Evolutionary conservation across 92 coral and sea anemone species (phyloP).

Genomic region (Zoanthus gigantus): DNA sequence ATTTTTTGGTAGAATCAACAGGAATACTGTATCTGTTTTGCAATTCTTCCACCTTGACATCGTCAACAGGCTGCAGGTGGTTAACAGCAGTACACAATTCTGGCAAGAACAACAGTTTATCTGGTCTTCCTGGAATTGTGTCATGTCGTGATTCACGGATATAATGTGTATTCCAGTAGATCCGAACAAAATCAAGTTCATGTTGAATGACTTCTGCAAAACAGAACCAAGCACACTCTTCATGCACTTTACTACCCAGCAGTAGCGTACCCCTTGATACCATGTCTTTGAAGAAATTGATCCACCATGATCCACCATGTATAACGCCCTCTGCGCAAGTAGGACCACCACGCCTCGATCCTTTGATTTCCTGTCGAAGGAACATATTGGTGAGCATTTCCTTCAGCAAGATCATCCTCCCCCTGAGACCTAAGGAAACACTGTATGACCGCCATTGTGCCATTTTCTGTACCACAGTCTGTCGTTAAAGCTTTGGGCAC

Average conservation of each 20-base stretch:
- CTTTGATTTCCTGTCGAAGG: constrained; percentile 75
- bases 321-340: constrained; percentile 53
- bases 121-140: constrained; percentile 28
- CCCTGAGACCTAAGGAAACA: constrained; percentile 49
- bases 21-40: neutral
- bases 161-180: constrained; percentile 21
- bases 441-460: constrained; percentile 14
- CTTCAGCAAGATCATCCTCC: constrained; percentile 55
- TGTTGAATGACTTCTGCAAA: constrained; percentile 40
- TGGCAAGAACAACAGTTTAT: constrained; percentile 11
- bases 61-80: constrained; percentile 24
- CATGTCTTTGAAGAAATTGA: constrained; percentile 47
- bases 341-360: constrained; percentile 73
- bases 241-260: neutral
- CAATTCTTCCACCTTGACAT: constrained; percentile 6
- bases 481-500: constrained; percentile 63
- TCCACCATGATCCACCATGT: constrained; percentile 42
- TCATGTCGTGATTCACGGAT: constrained; percentile 12
- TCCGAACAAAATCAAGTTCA: constrained; percentile 1
- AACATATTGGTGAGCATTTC: constrained; percentile 63
- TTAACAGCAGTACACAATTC: neutral
- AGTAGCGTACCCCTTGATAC: constrained; percentile 4
- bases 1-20: neutral
- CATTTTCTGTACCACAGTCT: constrained; percentile 54
- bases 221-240: constrained; percentile 41